Evolutionary conservation across 2,888 invertebrate species (phyloP), one percentile per base, ranked within the genome.

Genomic region (Cheiracanthium punctorium): DNA sequence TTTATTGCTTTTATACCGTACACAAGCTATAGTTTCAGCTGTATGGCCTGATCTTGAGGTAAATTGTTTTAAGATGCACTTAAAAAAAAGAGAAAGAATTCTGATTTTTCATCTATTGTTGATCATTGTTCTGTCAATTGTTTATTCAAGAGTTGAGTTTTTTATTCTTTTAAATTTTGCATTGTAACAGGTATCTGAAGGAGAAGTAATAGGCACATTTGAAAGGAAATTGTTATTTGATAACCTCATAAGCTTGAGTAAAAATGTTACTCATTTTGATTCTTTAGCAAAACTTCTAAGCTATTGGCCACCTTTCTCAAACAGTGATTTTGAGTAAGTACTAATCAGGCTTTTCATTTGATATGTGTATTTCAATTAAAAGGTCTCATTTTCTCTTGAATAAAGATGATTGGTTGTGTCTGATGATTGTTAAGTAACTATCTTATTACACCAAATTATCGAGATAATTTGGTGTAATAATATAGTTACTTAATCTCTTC

Each of bases 1-100:
- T 70, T 71, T 87, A 48, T 71, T 87, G 10, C 67, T 87, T 14
- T 30, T 87, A 7, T 87, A 82, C 64, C 69, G 79, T 28, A 87
- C 87, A 0, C 87, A 87, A 80, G 87, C 82, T 12, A 73, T 87
- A 20, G 80, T 87, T 70, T 64, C 87, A 8, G 29, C 87, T 14
- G 70, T 75, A 14, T 87, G 82, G 82, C 79, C 75, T 24, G 71
- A 80, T 28, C 28, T 82, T 30, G 79, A 82, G 30, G 87, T 87
- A 71, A 70, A 1, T 67, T 67, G 14, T 64, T 28, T 0, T 12
- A 64, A 2, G n/a, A n/a, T n/a, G n/a, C n/a, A n/a, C n/a, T n/a
- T n/a, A n/a, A n/a, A n/a, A n/a, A n/a, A n/a, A n/a, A n/a, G n/a
- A n/a, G n/a, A n/a, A n/a, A n/a, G n/a, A n/a, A n/a, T n/a, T n/a